These are phyloP conservation scores for Rutilus rutilus DNA, from an alignment of 2,113 vertebrate species.

Conservation along the genomic window DNA sequence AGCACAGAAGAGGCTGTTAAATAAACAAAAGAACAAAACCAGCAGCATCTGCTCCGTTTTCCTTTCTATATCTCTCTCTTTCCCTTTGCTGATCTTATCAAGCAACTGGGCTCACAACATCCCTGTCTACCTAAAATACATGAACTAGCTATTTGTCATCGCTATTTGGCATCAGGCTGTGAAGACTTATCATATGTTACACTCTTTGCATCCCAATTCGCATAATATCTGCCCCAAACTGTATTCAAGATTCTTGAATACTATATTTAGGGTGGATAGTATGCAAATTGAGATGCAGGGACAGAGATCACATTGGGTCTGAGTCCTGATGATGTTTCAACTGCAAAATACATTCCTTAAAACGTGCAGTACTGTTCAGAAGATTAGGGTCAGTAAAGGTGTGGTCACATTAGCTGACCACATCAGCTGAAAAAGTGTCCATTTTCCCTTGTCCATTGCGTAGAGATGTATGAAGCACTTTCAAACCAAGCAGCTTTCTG, in stretches of 20 bases:
- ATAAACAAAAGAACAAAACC: constrained; percentile 1
- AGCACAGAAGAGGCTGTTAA: constrained; percentile 55
- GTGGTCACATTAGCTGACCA: no score
- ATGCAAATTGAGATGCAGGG: no score
- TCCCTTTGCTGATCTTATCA: not conserved
- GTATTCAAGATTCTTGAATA: not conserved
- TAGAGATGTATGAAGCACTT: no score
- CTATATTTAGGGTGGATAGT: no score
- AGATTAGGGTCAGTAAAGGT: no score
- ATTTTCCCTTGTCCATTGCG: no score
- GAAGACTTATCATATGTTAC: not conserved
- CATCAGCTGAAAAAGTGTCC: no score
- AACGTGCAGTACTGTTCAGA: no score
- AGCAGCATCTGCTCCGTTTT: constrained; percentile 55
- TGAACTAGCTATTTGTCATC: not conserved
- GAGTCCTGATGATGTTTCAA: no score
- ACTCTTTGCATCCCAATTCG: not conserved
- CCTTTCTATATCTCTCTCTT: not conserved
- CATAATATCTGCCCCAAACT: not conserved
- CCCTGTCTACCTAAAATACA: not conserved
- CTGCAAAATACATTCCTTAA: no score
- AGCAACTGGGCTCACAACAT: not conserved
- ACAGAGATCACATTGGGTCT: no score
- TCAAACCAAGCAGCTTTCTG: no score
- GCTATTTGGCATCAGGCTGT: not conserved